phyloP scores from a whole-genome alignment of 2,888 invertebrate species.

The Brenthis hecate region DNA sequence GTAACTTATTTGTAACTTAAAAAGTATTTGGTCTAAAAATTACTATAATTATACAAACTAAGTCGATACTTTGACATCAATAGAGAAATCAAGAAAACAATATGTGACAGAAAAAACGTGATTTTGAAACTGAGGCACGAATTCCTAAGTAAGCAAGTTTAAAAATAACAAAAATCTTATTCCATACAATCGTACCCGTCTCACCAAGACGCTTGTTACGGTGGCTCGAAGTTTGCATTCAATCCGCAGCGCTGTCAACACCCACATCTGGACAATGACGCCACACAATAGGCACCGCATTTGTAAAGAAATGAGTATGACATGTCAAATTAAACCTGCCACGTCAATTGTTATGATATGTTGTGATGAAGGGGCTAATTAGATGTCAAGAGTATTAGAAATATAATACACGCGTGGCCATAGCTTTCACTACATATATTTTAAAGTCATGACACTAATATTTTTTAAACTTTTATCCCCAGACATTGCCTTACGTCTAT shows the following conservation, averaged over 20 bases:
- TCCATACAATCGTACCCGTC: constrained; percentile 42
- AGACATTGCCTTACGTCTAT: no score
- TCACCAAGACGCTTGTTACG: constrained; percentile 67
- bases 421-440: no score
- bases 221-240: constrained; percentile 66
- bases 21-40: no score
- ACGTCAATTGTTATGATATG: constrained; percentile 6
- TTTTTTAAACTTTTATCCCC: no score
- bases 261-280: constrained; percentile 30
- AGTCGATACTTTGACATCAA: no score
- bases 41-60: no score
- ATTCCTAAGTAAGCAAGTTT: not conserved
- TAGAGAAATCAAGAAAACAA: no score
- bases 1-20: no score
- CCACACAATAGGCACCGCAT: constrained; percentile 17
- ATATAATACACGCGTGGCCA: not conserved
- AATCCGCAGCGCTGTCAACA: constrained; percentile 47
- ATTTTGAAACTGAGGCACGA: not conserved
- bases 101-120: no score
- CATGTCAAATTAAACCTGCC: constrained; percentile 20
- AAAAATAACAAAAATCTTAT: constrained; percentile 34
- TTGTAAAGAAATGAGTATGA: constrained; percentile 22
- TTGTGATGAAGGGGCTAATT: not conserved
- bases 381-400: not conserved
- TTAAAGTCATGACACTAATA: no score